Percentiles rank a stretch among this genome's conserved stretches.
Evolutionary conservation across 2,888 invertebrate genomes (phyloP).

Genomic region (Eilema sororculum): DNA sequence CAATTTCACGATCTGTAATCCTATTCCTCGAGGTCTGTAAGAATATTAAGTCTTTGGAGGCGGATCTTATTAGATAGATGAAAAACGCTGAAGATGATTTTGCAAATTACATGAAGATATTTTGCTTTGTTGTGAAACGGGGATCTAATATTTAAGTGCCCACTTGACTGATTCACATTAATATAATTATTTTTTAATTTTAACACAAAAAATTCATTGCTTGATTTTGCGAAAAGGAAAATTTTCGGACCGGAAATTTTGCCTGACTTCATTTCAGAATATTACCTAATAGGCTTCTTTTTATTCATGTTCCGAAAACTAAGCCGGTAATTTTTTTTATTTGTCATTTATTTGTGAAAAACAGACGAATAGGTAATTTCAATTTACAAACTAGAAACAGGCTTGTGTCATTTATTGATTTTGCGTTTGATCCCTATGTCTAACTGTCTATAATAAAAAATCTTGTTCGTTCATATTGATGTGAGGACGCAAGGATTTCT

Average conservation of each 20-base stretch:
- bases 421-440: too few species aligned
- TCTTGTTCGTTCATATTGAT: too few species aligned
- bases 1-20: conserved; percentile 48
- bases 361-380: neutral
- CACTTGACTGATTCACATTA: neutral
- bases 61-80: conserved; percentile 43
- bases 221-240: neutral
- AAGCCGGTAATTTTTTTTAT: neutral
- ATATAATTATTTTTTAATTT: conserved; percentile 4
- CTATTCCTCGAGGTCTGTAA: conserved; percentile 43
- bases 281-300: neutral
- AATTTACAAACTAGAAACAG: neutral
- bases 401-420: neutral
- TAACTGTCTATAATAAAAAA: too few species aligned
- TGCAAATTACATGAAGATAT: conserved; percentile 35
- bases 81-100: conserved; percentile 39
- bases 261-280: neutral
- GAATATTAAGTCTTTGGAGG: conserved; percentile 42
- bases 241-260: neutral
- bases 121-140: conserved; percentile 36
- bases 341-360: neutral
- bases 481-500: too few species aligned
- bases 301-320: neutral
- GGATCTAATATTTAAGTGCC: conserved; percentile 3
- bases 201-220: neutral